Percentiles rank a stretch among this genome's conserved stretches.
These are phyloP conservation scores for Rhizomys pruinosus DNA, from an alignment of 2,113 vertebrate genomes.

Conservation along the genomic window DNA sequence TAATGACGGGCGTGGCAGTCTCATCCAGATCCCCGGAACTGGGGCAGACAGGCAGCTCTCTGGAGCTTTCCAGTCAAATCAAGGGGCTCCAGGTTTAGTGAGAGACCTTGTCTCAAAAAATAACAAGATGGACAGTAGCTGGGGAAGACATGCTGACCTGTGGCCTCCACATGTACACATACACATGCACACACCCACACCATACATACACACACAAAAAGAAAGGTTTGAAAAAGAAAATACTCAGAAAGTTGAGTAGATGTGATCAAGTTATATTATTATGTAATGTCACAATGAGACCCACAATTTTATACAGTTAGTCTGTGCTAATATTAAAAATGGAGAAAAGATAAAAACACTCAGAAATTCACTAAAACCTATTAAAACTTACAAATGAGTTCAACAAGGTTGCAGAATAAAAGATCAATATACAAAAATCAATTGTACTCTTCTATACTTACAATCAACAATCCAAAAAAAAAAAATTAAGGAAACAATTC, in stretches of 20 bases:
- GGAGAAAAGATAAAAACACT: background rate
- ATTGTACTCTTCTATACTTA: background rate
- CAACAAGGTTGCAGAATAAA: background rate
- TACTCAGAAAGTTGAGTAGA: background rate
- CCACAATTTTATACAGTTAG: background rate
- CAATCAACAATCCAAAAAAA: constrained; percentile 23
- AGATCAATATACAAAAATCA: background rate
- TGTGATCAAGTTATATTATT: background rate
- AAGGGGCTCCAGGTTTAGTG: background rate
- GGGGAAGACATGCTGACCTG: background rate
- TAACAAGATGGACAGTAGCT: background rate
- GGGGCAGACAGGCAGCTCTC: background rate
- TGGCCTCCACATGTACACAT: background rate
- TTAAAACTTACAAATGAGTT: background rate
- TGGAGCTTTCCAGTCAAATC: background rate
- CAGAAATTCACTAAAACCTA: background rate
- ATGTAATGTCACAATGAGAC: background rate
- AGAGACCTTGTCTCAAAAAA: background rate
- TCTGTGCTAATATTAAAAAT: background rate
- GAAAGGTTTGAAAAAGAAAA: background rate
- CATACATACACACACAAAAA: background rate
- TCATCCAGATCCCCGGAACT: background rate
- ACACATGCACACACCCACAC: background rate
- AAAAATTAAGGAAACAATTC: constrained; percentile 33
- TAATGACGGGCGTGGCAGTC: background rate